A percentile compares a stretch with the other conserved stretches of the same genome.
Conservation (phyloP, 1,140 invertebrate species). For the Dufourea novaeangliae region DNA sequence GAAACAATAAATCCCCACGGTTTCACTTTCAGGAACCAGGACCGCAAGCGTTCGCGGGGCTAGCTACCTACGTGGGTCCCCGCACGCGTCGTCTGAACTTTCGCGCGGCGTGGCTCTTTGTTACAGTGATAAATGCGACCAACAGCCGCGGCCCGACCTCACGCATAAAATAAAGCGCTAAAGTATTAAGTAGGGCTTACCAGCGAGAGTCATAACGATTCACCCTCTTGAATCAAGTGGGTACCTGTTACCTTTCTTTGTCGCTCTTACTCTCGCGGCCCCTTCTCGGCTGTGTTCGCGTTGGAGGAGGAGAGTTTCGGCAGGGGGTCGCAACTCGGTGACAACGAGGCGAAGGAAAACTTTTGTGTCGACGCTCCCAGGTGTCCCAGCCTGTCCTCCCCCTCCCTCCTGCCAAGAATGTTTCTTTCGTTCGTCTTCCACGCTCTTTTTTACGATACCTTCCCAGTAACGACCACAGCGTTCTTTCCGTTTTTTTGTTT, state of each 20-base stretch:
- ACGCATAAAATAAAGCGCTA: constrained; percentile 70
- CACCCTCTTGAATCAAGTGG: constrained; percentile 72
- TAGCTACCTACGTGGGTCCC: constrained; percentile 1
- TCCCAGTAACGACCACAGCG: background rate
- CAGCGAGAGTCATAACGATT: constrained; percentile 71
- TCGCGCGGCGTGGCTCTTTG: constrained; percentile 55
- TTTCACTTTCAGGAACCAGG: constrained; percentile 36
- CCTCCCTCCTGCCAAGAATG: background rate
- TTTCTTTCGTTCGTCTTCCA: constrained; percentile 2
- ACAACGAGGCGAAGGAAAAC: constrained; percentile 62
- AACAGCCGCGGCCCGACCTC: constrained; percentile 61
- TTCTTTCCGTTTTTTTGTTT: background rate
- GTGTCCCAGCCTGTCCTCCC: constrained; percentile 32
- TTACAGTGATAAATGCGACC: constrained; percentile 71
- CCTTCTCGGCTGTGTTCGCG: constrained; percentile 2
- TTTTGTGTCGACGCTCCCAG: constrained; percentile 61
- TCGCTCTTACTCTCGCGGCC: constrained; percentile 22
- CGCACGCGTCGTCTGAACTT: constrained; percentile 29
- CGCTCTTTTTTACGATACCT: constrained; percentile 37
- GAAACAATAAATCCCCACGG: constrained; percentile 45
- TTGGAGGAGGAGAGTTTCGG: constrained; percentile 45
- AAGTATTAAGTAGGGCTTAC: constrained; percentile 74
- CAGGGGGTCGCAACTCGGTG: constrained; percentile 47
- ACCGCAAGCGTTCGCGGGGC: constrained; percentile 38
- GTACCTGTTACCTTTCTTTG: constrained; percentile 46